Conservation (phyloP, 2,888 invertebrate genomes). For the Orchestes rusci region DNA sequence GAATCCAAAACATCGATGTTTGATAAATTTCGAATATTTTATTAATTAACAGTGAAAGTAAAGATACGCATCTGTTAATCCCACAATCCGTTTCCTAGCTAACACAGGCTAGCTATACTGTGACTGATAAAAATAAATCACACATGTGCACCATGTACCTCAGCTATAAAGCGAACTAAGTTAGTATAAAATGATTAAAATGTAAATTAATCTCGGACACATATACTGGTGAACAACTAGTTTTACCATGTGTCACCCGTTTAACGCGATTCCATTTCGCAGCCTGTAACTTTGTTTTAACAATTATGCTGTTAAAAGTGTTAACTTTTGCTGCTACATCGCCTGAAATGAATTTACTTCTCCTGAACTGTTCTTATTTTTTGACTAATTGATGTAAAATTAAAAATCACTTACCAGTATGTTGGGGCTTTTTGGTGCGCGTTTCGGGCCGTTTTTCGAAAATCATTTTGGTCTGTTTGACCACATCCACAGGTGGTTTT, state of each 20-base stretch:
- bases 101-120: too few species aligned
- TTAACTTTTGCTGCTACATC: conserved; percentile 60
- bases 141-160: too few species aligned
- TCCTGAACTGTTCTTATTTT: neutral
- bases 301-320: conserved; percentile 56
- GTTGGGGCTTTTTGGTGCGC: conserved; percentile 46
- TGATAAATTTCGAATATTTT: too few species aligned
- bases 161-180: too few species aligned
- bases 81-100: too few species aligned
- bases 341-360: conserved; percentile 35
- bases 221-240: too few species aligned
- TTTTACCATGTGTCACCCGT: conserved; percentile 40
- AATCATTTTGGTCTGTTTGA: conserved; percentile 75
- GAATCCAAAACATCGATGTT: too few species aligned
- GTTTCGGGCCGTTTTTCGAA: conserved; percentile 66
- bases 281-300: conserved; percentile 34
- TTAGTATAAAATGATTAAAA: too few species aligned
- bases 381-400: neutral
- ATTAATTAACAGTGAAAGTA: too few species aligned
- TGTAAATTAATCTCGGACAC: too few species aligned
- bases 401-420: conserved; percentile 35
- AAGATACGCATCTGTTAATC: too few species aligned
- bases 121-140: too few species aligned
- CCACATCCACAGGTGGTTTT: conserved; percentile 82
- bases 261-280: conserved; percentile 39